phyloP scores from a whole-genome alignment of 2,888 invertebrate genomes.

The Asteroscopus sphinx region DNA sequence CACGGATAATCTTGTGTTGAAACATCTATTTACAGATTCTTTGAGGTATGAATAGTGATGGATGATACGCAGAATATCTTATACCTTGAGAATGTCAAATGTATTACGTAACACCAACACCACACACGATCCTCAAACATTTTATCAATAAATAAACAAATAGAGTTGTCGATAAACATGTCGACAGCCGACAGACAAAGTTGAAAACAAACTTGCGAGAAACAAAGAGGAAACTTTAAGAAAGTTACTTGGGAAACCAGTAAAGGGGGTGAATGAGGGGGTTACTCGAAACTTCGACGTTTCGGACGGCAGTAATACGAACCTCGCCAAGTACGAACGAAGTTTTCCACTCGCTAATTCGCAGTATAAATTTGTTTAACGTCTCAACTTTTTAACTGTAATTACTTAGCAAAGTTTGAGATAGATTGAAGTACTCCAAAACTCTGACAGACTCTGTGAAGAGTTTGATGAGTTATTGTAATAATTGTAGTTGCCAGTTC shows the following conservation, averaged over 20 bases:
- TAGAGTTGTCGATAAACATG: conserved; percentile 77
- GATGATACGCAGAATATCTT: background rate
- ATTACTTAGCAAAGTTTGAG: conserved; percentile 84
- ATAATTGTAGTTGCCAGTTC: conserved; percentile 64
- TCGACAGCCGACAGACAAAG: conserved; percentile 75
- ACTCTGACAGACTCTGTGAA: conserved; percentile 70
- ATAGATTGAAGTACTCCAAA: conserved; percentile 82
- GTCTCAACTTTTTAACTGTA: conserved; percentile 89
- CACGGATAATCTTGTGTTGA: conserved; percentile 14
- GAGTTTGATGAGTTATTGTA: conserved; percentile 75
- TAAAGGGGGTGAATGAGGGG: conserved; percentile 70
- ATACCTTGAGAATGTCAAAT: conserved; percentile 7
- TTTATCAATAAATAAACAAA: conserved; percentile 54
- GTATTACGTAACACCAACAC: conserved; percentile 12
- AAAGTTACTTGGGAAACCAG: conserved; percentile 79
- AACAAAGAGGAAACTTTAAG: conserved; percentile 83
- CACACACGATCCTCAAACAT: conserved; percentile 29
- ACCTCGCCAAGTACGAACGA: conserved; percentile 67
- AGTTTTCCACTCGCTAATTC: conserved; percentile 86
- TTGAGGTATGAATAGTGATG: conserved; percentile 14
- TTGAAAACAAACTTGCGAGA: conserved; percentile 76
- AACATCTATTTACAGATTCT: conserved; percentile 6
- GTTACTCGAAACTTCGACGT: conserved; percentile 84
- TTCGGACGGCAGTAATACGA: conserved; percentile 80
- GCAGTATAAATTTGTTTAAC: conserved; percentile 89